These are phyloP conservation scores for Emmelina monodactyla DNA, from an alignment of 2,888 invertebrate species.

Conservation along the genomic window DNA sequence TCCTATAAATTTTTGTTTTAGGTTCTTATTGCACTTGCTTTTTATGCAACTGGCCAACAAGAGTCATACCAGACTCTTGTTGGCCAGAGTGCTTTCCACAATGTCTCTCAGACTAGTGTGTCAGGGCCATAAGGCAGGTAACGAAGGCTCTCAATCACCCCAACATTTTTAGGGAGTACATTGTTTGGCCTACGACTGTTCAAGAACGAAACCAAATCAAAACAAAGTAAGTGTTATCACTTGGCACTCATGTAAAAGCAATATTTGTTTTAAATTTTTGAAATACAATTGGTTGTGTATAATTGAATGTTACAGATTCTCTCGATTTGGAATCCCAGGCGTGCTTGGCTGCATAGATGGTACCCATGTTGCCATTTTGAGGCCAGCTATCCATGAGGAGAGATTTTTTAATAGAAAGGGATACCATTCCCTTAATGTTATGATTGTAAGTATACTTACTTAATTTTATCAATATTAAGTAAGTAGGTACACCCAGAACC, in stretches of 20 bases:
- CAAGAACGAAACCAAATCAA: neutral
- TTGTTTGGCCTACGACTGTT: no score
- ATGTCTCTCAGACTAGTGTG: neutral
- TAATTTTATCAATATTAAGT: neutral
- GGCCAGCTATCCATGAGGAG: slow-evolving; percentile 10
- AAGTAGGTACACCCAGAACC: neutral
- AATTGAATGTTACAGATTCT: neutral
- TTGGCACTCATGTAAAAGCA: neutral
- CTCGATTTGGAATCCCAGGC: slow-evolving; percentile 5
- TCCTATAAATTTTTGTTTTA: neutral
- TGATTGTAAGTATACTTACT: slow-evolving; percentile 6
- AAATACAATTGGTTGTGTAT: neutral
- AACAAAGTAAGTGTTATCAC: neutral
- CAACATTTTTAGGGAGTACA: no score
- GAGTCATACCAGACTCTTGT: no score
- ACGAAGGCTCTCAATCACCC: neutral
- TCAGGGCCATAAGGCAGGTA: neutral
- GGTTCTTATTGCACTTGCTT: neutral
- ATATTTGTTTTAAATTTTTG: neutral
- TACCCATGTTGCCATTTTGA: slow-evolving; percentile 13
- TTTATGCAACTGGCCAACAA: neutral
- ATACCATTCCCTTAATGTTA: slow-evolving; percentile 14
- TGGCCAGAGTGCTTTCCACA: neutral
- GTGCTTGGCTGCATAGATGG: slow-evolving; percentile 13
- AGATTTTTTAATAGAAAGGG: slow-evolving; percentile 11